A percentile compares a stretch with the other conserved stretches of the same genome.
Evolutionary conservation across 2,888 invertebrate genomes (phyloP).

Genomic region (Lepidocyrtinus sp.): DNA sequence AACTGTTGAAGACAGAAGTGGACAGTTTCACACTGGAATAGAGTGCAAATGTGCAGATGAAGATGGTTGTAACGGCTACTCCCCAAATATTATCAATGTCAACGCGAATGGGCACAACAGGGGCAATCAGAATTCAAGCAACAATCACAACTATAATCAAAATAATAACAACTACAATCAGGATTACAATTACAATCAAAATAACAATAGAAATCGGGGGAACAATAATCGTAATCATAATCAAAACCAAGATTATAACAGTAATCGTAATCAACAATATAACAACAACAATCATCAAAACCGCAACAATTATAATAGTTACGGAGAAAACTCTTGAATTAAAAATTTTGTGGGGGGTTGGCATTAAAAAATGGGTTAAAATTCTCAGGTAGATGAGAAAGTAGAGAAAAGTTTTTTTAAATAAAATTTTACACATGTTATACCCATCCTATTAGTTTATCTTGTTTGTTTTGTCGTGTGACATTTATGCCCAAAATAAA

Average conservation of each 20-base stretch:
- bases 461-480: no score
- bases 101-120: no score
- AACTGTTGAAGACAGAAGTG: background rate
- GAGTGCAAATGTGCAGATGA: constrained; percentile 36
- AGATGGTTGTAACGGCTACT: constrained; percentile 46
- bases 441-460: no score
- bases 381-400: no score
- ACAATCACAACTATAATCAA: background rate
- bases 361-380: no score
- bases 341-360: no score
- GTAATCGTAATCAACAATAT: background rate
- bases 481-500: no score
- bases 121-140: background rate
- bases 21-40: background rate
- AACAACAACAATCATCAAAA: background rate
- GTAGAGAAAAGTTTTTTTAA: no score
- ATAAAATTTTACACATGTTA: no score
- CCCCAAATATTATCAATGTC: background rate
- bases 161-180: background rate
- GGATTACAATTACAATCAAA: background rate
- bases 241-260: background rate
- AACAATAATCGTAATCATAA: background rate
- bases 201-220: background rate
- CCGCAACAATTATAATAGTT: background rate
- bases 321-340: background rate